Evolutionary conservation across 1,140 invertebrate genomes (phyloP).

Genomic region (Trichoplusia ni): DNA sequence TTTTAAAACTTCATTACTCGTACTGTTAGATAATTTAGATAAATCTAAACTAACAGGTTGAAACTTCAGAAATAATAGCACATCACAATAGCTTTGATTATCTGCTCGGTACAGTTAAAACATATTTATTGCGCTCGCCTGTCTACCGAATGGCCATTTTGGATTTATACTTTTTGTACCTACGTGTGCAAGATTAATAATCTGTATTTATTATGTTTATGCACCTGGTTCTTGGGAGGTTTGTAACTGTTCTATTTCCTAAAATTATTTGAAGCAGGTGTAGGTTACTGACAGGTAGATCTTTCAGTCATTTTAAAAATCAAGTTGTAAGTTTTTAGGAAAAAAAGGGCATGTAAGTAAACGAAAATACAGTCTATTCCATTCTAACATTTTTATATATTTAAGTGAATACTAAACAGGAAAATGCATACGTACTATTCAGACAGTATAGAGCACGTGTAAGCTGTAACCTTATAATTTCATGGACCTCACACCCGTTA

Average conservation of each 20-base stretch:
- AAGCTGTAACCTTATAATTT: too few species aligned
- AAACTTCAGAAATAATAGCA: slow-evolving; percentile 7
- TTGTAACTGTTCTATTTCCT: too few species aligned
- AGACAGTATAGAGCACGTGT: too few species aligned
- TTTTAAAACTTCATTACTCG: background rate
- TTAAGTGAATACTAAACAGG: too few species aligned
- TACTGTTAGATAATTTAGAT: slow-evolving; percentile 27
- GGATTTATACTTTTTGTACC: slow-evolving; percentile 5
- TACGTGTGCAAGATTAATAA: background rate
- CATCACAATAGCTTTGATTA: slow-evolving; percentile 27
- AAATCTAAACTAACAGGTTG: slow-evolving; percentile 19
- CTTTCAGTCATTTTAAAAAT: too few species aligned
- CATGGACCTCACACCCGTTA: too few species aligned
- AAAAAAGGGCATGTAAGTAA: too few species aligned
- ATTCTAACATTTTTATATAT: too few species aligned
- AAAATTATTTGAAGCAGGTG: background rate
- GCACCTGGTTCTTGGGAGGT: background rate
- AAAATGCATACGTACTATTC: too few species aligned
- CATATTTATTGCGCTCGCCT: background rate
- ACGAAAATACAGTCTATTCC: too few species aligned
- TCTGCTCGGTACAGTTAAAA: slow-evolving; percentile 31
- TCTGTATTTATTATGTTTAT: background rate
- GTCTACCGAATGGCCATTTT: slow-evolving; percentile 3
- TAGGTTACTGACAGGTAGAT: background rate
- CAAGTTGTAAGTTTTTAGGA: too few species aligned